A percentile compares a stretch with the other conserved stretches of the same genome.
Evolutionary conservation across 2,113 vertebrate genomes (phyloP).

Genomic region (Pteruthius melanotis): DNA sequence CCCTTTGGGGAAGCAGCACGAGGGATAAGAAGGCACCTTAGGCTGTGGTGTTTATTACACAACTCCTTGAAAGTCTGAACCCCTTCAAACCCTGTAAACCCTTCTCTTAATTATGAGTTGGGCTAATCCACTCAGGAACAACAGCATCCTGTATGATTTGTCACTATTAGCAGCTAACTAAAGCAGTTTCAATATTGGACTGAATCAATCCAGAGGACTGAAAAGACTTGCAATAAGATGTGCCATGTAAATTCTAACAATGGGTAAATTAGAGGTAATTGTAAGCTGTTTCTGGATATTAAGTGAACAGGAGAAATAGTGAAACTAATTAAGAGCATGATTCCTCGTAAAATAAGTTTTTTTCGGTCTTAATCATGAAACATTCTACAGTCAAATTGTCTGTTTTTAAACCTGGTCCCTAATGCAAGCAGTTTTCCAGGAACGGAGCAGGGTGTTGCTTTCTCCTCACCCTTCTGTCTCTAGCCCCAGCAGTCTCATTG

Average conservation of each 20-base stretch:
- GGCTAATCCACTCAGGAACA: neutral
- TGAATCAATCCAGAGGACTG: neutral
- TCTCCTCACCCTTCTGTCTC: neutral
- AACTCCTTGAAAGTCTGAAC: neutral
- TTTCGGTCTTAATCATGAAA: neutral
- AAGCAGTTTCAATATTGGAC: neutral
- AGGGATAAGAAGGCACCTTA: neutral
- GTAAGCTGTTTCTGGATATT: neutral
- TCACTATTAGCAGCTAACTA: neutral
- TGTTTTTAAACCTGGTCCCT: neutral
- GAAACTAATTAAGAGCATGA: neutral
- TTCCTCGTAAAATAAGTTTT: neutral
- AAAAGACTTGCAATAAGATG: neutral
- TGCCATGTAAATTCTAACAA: neutral
- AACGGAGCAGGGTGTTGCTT: neutral
- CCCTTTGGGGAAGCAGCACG: accelerated
- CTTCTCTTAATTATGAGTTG: neutral
- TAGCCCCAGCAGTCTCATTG: neutral
- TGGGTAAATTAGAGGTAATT: neutral
- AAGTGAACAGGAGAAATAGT: neutral
- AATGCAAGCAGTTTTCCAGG: neutral
- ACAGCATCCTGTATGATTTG: neutral
- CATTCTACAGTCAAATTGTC: neutral
- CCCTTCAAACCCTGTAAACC: neutral
- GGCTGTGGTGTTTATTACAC: neutral